phyloP scores from a whole-genome alignment of 1,140 invertebrate species.

The Cyphomyrmex costatus region DNA sequence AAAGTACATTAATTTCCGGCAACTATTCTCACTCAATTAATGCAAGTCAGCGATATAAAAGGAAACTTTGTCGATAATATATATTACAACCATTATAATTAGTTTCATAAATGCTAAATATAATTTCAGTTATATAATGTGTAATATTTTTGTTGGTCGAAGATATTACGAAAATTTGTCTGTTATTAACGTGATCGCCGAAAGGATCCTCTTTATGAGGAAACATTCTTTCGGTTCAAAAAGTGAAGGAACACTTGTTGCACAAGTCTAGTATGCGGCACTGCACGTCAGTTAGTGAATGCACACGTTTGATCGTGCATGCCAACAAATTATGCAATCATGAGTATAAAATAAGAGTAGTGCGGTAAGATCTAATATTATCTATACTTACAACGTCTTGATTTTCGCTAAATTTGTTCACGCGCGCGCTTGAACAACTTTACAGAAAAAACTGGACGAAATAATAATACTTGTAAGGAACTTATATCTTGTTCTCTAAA shows the following conservation, averaged over 20 bases:
- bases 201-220: slow-evolving; percentile 32
- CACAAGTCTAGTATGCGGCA: slow-evolving; percentile 72
- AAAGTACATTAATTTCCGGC: not conserved
- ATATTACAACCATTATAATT: slow-evolving; percentile 4
- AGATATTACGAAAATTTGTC: not conserved
- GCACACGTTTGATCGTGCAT: slow-evolving; percentile 74
- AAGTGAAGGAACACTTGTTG: slow-evolving; percentile 77
- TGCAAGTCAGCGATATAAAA: slow-evolving; percentile 10
- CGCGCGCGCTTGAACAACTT: not conserved
- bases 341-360: slow-evolving; percentile 50
- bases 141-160: not conserved
- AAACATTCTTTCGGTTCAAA: slow-evolving; percentile 67
- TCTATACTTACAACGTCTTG: slow-evolving; percentile 1
- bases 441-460: not conserved
- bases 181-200: not conserved
- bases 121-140: slow-evolving; percentile 1
- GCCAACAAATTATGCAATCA: slow-evolving; percentile 62
- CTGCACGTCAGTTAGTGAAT: slow-evolving; percentile 74
- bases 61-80: not conserved
- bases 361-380: slow-evolving; percentile 30
- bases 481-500: not conserved
- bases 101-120: not conserved
- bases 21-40: slow-evolving; percentile 14
- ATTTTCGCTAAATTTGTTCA: slow-evolving; percentile 19
- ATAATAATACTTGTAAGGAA: not conserved